These are phyloP conservation scores for Eleginops maclovinus DNA, from an alignment of 2,113 vertebrate species.

Conservation along the genomic window DNA sequence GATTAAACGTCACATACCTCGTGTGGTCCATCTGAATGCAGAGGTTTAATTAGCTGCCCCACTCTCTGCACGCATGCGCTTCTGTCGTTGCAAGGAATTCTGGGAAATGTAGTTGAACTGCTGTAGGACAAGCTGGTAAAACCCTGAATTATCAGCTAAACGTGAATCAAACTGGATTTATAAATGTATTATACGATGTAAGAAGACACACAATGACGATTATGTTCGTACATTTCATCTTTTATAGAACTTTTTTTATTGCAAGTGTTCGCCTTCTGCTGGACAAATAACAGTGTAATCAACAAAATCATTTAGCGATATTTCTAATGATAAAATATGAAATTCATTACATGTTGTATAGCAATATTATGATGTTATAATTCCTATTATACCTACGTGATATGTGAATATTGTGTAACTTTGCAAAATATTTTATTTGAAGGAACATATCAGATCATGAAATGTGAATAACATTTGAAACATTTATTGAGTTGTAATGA, in stretches of 20 bases:
- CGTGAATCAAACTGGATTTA: background rate
- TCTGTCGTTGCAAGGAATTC: background rate
- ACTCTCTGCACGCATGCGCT: no score
- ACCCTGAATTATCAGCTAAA: background rate
- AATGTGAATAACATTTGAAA: background rate
- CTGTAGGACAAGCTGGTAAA: background rate
- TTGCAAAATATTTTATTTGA: conserved; percentile 1
- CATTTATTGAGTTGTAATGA: conserved; percentile 2
- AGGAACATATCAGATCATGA: background rate
- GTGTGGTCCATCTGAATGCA: background rate
- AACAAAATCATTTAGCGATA: background rate
- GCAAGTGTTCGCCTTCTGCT: background rate
- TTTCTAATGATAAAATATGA: background rate
- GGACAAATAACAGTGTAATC: background rate
- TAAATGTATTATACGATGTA: background rate
- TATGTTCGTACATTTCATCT: background rate
- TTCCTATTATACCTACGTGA: background rate
- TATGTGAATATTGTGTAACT: background rate
- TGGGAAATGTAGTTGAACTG: conserved; percentile 56
- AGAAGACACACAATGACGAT: background rate
- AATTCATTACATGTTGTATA: background rate
- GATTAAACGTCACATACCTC: conserved; percentile 22
- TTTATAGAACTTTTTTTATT: background rate
- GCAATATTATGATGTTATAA: background rate
- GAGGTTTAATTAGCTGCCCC: background rate